These are phyloP conservation scores for Tachysurus fulvidraco DNA, from an alignment of 2,113 vertebrate species.

Conservation along the genomic window DNA sequence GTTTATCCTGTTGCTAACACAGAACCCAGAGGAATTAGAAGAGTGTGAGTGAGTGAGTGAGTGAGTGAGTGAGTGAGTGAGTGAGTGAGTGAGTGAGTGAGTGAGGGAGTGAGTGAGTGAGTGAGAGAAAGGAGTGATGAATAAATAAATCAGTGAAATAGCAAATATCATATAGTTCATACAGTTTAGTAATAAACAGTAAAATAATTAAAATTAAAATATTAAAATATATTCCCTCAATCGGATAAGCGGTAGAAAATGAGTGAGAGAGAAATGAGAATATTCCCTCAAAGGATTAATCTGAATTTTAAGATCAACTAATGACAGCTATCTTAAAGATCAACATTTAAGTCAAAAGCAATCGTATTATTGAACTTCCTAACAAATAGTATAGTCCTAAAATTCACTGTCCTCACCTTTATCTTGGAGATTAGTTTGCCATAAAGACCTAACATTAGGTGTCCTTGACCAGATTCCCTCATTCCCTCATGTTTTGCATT, in stretches of 20 bases:
- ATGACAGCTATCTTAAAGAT: neutral
- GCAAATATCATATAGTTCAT: neutral
- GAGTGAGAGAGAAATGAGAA: too few species aligned
- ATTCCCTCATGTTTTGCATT: slow-evolving; percentile 22
- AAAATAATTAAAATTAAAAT: neutral
- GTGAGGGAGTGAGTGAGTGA: neutral
- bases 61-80: neutral
- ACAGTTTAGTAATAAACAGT: neutral
- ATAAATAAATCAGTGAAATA: neutral
- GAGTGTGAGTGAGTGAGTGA: neutral
- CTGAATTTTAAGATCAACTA: neutral
- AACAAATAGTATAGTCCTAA: neutral
- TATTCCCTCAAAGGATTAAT: neutral
- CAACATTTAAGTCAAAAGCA: neutral
- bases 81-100: too few species aligned
- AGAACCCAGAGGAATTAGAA: neutral
- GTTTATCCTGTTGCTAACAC: neutral
- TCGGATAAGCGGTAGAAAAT: too few species aligned
- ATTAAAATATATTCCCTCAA: neutral
- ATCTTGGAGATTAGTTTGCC: neutral
- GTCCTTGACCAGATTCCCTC: slow-evolving; percentile 32
- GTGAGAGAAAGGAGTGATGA: neutral
- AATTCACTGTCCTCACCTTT: neutral
- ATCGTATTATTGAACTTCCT: neutral
- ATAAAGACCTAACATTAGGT: neutral